These are phyloP conservation scores for Mya arenaria DNA, from an alignment of 1,140 invertebrate genomes.

Conservation along the genomic window DNA sequence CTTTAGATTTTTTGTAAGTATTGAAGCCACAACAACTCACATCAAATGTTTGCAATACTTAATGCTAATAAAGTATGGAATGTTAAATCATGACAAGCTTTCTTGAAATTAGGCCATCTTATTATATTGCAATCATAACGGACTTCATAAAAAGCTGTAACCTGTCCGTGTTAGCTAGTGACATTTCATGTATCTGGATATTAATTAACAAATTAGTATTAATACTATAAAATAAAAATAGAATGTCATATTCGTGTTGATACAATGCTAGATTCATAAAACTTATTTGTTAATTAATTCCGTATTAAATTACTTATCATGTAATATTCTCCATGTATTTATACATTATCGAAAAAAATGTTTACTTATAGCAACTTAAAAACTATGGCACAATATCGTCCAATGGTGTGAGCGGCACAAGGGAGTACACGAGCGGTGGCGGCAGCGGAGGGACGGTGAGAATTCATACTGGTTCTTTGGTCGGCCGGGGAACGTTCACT, in stretches of 20 bases:
- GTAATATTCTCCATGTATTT: too few relatives aligned
- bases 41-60: too few relatives aligned
- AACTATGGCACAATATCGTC: constrained; percentile 56
- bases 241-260: neutral
- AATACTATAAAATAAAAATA: neutral
- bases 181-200: neutral
- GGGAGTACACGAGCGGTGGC: constrained; percentile 12
- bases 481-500: constrained; percentile 18
- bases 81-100: too few relatives aligned
- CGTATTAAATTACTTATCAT: too few relatives aligned
- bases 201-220: neutral
- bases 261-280: too few relatives aligned
- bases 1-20: neutral
- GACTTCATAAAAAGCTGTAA: too few relatives aligned
- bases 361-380: constrained; percentile 24
- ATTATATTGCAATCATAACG: too few relatives aligned
- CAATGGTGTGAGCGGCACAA: constrained; percentile 55
- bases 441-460: constrained; percentile 39
- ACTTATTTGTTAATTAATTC: too few relatives aligned
- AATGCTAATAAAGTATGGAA: too few relatives aligned
- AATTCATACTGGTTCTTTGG: neutral
- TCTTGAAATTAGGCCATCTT: too few relatives aligned
- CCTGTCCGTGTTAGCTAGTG: too few relatives aligned
- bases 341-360: too few relatives aligned
- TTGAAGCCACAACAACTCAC: neutral